Percentiles rank a stretch among this genome's conserved stretches.
phyloP scores from a whole-genome alignment of 2,888 invertebrate genomes.

The Heterodera filipjevi region DNA sequence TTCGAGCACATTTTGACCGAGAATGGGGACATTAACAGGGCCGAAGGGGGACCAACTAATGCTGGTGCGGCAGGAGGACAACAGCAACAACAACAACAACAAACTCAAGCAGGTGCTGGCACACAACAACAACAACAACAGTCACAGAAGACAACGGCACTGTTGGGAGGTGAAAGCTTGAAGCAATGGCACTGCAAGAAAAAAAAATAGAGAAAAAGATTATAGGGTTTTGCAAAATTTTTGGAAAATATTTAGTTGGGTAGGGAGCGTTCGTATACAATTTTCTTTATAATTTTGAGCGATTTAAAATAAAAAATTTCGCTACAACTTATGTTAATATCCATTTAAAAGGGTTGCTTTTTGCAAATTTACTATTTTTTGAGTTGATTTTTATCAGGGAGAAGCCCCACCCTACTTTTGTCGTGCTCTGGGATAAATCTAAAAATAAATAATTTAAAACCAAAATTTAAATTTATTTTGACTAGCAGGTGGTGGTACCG shows the following conservation, averaged over 20 bases:
- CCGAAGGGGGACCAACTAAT: constrained; percentile 1
- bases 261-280: no score
- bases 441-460: neutral
- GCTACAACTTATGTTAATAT: no score
- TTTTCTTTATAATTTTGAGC: no score
- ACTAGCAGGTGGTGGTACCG: neutral
- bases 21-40: constrained; percentile 81
- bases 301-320: no score
- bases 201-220: no score
- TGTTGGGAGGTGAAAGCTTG: neutral
- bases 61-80: neutral
- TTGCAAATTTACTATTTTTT: no score
- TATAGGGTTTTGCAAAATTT: no score
- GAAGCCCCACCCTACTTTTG: no score
- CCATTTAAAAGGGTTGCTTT: no score
- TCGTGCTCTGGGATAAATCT: no score
- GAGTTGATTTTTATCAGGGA: no score
- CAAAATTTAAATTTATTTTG: neutral
- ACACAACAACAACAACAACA: constrained; percentile 1
- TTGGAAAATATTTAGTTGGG: no score
- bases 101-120: neutral
- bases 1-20: constrained; percentile 69
- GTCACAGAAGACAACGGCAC: neutral
- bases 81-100: neutral
- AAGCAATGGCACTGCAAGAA: neutral